Evolutionary conservation across 2,113 vertebrate genomes (phyloP).

Genomic region (Colossoma macropomum): DNA sequence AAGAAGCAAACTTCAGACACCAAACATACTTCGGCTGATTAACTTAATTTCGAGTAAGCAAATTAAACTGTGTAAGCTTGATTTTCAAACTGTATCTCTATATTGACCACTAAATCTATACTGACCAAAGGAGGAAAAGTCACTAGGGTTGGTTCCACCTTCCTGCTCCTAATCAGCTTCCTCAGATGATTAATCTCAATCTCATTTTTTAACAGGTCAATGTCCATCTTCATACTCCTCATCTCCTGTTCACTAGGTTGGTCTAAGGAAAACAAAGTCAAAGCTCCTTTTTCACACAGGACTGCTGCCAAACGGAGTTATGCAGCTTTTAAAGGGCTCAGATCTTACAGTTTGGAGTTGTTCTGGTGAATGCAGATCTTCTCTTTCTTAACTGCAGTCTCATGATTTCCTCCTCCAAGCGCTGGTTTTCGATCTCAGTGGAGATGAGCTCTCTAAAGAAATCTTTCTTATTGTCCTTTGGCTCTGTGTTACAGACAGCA

Average conservation of each 20-base stretch:
- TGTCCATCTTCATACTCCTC: constrained; percentile 57
- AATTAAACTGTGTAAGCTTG: too few relatives aligned
- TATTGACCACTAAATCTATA: not conserved
- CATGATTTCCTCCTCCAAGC: constrained; percentile 62
- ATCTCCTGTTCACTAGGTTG: constrained; percentile 54
- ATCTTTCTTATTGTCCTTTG: not conserved
- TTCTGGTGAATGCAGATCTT: constrained; percentile 25
- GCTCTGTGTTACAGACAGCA: constrained; percentile 19
- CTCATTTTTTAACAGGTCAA: constrained; percentile 65
- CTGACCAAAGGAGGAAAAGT: constrained; percentile 50
- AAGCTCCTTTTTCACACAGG: not conserved
- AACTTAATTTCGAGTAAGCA: too few relatives aligned
- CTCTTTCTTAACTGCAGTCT: constrained; percentile 51
- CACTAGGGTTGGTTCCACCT: not conserved
- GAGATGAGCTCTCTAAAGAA: constrained; percentile 58
- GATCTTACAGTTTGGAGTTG: constrained; percentile 3
- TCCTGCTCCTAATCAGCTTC: constrained; percentile 46
- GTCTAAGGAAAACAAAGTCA: constrained; percentile 14
- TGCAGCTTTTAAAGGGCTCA: not conserved
- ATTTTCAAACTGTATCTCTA: not conserved
- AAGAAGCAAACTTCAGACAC: not conserved
- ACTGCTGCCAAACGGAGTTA: not conserved
- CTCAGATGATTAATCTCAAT: constrained; percentile 58
- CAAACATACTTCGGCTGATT: too few relatives aligned
- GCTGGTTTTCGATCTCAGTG: constrained; percentile 62